Evolutionary conservation across 1,140 invertebrate species (phyloP), one percentile per base, ranked within the genome.

Genomic region (Penaeus chinensis): DNA sequence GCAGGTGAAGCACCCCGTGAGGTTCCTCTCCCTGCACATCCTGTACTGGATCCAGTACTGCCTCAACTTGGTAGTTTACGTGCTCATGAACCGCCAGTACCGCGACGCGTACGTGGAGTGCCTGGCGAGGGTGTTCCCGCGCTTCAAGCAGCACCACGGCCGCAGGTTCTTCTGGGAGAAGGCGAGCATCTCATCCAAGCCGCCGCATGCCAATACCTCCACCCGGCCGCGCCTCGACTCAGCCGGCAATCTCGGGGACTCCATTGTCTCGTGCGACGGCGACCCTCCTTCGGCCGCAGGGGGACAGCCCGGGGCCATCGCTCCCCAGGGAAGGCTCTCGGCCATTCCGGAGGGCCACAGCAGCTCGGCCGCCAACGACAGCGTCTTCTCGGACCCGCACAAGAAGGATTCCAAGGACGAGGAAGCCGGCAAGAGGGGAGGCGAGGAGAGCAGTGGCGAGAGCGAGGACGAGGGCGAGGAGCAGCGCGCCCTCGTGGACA

Each of bases 31-130:
- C 61, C 37, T 88, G n/a, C 87, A 84, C 76, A 66, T 88, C 8
- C 74, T 88, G 24, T 88, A 88, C 76, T 88, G 87, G 87, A 32
- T 84, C n/a, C 87, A 88, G 82, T 88, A 88, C 62, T 88, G 87
- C 61, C 47, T 88, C 11, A 88, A 88, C 27, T 16, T 84, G 76
- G 87, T 80, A 37, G 82, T 88, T 0, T 88, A 88, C 63, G 87
- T 88, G 37, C 76, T 88, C 32, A 84, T 88, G 87, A 88, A 88
- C n/a, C 82, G 82, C 8, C 87, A 88, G 82, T 88, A 88, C 82
- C 60, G 87, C 19, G 87, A 88, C 79, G 87, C 87, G 8, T 88
- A 88, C 63, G 82, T 88, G 3, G 87, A 88, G 18, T 88, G 87
- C 47, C 62, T 88, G 74, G 82, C 82, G 2, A 47, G 82, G 42